Evolutionary conservation across 2,888 invertebrate species (phyloP).

Genomic region (Dryobotodes eremita): DNA sequence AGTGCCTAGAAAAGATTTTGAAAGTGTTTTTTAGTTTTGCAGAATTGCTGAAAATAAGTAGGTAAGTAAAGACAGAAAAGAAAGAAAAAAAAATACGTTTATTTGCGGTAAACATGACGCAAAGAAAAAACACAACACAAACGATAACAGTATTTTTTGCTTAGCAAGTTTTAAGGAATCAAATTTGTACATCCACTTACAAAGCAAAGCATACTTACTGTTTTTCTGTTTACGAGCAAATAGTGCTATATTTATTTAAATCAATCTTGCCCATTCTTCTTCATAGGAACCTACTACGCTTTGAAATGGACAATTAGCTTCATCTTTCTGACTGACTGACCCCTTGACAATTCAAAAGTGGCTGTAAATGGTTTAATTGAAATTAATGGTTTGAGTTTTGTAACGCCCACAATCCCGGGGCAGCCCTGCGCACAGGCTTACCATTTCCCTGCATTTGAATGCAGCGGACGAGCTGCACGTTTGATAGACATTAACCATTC

Average conservation of each 20-base stretch:
- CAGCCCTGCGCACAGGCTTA: conserved; percentile 61
- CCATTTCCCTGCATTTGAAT: conserved; percentile 57
- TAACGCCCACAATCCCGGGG: background rate
- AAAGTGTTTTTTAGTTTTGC: background rate
- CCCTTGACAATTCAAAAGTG: background rate
- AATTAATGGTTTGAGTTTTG: background rate
- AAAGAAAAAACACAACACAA: no score
- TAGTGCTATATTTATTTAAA: background rate
- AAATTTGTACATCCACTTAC: no score
- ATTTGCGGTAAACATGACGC: no score
- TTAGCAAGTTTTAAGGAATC: background rate
- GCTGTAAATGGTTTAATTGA: background rate
- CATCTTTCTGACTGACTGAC: background rate
- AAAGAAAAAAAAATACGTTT: no score
- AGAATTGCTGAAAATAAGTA: background rate
- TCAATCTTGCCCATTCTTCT: background rate
- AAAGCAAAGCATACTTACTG: background rate
- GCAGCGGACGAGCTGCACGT: conserved; percentile 57
- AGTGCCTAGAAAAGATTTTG: background rate
- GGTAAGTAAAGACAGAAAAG: no score
- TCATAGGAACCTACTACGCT: background rate
- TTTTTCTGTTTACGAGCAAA: background rate
- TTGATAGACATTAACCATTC: conserved; percentile 65
- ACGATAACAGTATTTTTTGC: background rate
- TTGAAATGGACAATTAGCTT: background rate